Evolutionary conservation across 2,797 vertebrate species (phyloP), one percentile per base, ranked within the genome.

Genomic region (Kryptopterus vitreolus): DNA sequence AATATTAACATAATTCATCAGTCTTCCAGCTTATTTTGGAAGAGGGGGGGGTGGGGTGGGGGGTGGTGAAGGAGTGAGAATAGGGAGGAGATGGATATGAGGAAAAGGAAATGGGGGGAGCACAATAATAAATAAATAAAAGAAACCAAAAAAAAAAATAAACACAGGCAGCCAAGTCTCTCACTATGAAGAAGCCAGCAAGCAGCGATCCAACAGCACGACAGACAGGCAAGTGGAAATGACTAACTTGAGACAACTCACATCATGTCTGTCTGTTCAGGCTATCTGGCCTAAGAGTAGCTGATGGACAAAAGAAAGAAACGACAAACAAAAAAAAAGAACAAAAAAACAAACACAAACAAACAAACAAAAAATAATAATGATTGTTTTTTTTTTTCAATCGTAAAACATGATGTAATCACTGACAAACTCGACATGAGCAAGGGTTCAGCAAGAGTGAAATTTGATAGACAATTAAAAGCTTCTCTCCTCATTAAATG

Each of bases 201-300:
- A 96, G 53, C 96, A 96, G 98, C 94, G 95, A 98, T 96, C 95
- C 95, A 94, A 97, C 95, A 96, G 94, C 96, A 98, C 92, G 92
- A 96, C 89, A 98, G 96, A 97, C 96, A 97, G 82, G 96, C 96
- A 96, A 96, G 96, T 97, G 96, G 91, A 95, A 97, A 96, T 95
- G 95, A 98, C 96, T 98, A 96, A 99, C 95, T 98, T 96, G 95
- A 92, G 94, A 97, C 96, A 97, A 98, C 96, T 99, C 98, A 98
- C 98, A 98, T 99, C 96, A 98, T 97, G 98, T 98, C 94, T 99
- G 97, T 98, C 98, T 98, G 98, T 96, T 99, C 97, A 99, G 97
- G 96, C 97, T 99, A 98, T 97, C 97, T 96, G 96, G 97, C 96
- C 97, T 99, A 98, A 99, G 97, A 97, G 96, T 97, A 97, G 98